Base-by-base conservation (phyloP, 2,888 invertebrate genomes). In the Plutella xylostella region DNA sequence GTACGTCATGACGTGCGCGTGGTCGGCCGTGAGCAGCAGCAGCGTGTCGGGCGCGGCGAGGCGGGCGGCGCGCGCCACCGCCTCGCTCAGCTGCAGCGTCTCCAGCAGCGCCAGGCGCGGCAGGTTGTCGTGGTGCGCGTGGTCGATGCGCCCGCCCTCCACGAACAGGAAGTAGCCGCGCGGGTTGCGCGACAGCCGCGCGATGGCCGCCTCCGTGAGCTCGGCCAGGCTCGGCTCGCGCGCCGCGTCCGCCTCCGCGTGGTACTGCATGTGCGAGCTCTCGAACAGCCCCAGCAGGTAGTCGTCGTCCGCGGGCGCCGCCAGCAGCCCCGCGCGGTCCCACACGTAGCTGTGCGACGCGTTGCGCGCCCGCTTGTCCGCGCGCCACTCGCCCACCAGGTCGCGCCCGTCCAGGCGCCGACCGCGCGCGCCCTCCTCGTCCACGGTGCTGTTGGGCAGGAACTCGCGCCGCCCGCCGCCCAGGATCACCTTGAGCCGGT, bases 81-180 rank as follows among this genome's bases (percentile, higher is more conserved):
- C 89, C 14, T 76, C 71, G 50, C 87, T 85, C 56, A 92, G 77
- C 58, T 89, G 88, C 1, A 90, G 65, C 0, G 90, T 88, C 66
- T 93, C 92, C 52, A 88, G 86, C 0, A 92, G 70, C 1, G 92
- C 89, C 15, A 80, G 72, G 39, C 73, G 28, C 28, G 7, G 11
- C 3, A 28, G n/a, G 7, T 28, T 28, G 3, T 28, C 28, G 6
- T 28, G 28, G 79, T 91, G 90, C 0, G 88, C 91, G 54, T 87
- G 86, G 61, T 90, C 90, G 42, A 90, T 91, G 52, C 86, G 78
- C 0, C 88, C 90, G 45, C 74, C 90, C 65, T 91, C 90, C 15
- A 94, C 90, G 60, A 94, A 90, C n/a, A 94, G 69, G 59, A 93
- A 92, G 64, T 86, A 94, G 0, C 94, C 94, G 1, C 89, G 82